These are phyloP conservation scores for Lasioglossum villosulum DNA, from an alignment of 2,888 invertebrate species.

Conservation along the genomic window DNA sequence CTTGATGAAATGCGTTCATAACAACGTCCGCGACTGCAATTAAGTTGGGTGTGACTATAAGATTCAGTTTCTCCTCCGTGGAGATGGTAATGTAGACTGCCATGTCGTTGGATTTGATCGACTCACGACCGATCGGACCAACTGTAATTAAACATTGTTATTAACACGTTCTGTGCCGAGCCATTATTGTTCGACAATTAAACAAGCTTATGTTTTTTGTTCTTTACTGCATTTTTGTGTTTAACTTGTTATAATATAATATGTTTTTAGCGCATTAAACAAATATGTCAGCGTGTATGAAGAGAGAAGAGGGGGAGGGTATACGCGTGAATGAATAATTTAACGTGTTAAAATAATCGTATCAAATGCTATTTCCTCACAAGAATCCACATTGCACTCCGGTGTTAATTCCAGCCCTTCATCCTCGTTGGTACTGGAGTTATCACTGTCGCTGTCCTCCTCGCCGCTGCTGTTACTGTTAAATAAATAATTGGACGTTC, in stretches of 20 bases:
- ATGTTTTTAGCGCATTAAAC: too few species aligned
- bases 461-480: constrained; percentile 89
- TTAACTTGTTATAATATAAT: too few species aligned
- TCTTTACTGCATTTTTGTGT: too few species aligned
- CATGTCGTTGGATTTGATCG: constrained; percentile 64
- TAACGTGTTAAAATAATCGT: neutral
- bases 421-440: constrained; percentile 83
- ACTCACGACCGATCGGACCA: constrained; percentile 59
- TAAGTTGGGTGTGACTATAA: constrained; percentile 89
- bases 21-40: constrained; percentile 87
- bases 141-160: constrained; percentile 53
- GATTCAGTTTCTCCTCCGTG: constrained; percentile 88
- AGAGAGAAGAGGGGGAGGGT: too few species aligned
- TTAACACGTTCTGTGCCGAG: too few species aligned
- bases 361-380: constrained; percentile 29
- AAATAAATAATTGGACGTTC: constrained; percentile 91
- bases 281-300: too few species aligned
- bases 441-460: constrained; percentile 85
- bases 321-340: too few species aligned
- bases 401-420: constrained; percentile 78
- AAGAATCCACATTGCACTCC: constrained; percentile 73
- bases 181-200: too few species aligned
- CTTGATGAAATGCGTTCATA: constrained; percentile 83
- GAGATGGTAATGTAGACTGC: constrained; percentile 90
- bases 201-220: too few species aligned